A percentile compares a stretch with the other conserved stretches of the same genome.
These are phyloP conservation scores for Pardosa pseudoannulata DNA, from an alignment of 2,888 invertebrate species.

Conservation along the genomic window DNA sequence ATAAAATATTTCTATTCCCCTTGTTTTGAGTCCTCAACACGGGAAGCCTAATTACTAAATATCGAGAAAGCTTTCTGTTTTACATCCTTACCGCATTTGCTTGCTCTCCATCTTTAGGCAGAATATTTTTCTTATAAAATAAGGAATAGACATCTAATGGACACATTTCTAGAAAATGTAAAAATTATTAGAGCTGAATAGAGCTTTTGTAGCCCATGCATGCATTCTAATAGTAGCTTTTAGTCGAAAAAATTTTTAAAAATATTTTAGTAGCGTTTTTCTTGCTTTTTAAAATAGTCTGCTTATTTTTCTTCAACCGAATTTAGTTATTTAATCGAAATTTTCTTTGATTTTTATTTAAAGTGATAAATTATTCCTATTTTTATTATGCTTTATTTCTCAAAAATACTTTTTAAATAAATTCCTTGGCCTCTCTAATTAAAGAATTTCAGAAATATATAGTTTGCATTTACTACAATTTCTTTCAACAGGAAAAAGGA, in stretches of 20 bases:
- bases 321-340: too few relatives aligned
- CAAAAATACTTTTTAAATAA: too few relatives aligned
- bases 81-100: conserved; percentile 55
- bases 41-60: conserved; percentile 42
- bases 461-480: too few relatives aligned
- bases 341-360: background rate
- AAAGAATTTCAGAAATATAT: too few relatives aligned
- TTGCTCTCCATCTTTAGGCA: conserved; percentile 1
- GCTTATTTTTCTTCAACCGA: background rate
- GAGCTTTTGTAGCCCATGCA: conserved; percentile 9
- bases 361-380: too few relatives aligned
- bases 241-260: background rate
- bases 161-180: too few relatives aligned
- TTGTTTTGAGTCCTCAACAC: conserved; percentile 30
- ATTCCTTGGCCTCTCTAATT: too few relatives aligned
- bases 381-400: too few relatives aligned
- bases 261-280: background rate
- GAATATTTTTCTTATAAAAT: too few relatives aligned
- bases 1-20: conserved; percentile 26
- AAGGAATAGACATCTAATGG: too few relatives aligned
- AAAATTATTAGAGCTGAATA: background rate
- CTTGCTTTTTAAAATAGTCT: background rate
- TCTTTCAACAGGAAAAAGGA: too few relatives aligned
- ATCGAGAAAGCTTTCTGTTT: background rate
- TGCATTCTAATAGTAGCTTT: background rate